phyloP scores from a whole-genome alignment of 2,888 invertebrate species.

The Cosmorhoe ocellata region DNA sequence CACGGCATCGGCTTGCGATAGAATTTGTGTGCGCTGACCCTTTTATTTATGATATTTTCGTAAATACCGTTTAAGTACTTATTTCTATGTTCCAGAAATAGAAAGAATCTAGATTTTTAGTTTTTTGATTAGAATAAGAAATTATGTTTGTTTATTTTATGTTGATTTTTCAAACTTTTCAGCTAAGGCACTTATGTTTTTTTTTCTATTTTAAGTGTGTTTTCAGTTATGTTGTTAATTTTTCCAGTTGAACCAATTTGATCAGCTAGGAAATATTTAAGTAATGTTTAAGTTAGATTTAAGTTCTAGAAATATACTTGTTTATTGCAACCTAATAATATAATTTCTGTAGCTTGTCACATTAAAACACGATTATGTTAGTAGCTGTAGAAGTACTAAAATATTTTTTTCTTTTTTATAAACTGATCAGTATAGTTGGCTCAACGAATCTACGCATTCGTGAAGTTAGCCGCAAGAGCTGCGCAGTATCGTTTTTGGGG shows the following conservation, averaged over 20 bases:
- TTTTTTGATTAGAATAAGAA: constrained; percentile 6
- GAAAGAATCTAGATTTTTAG: background rate
- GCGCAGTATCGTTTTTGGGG: too few species aligned
- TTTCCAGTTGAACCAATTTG: background rate
- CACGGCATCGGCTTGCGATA: constrained; percentile 47
- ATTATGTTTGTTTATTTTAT: background rate
- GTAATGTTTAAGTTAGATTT: background rate
- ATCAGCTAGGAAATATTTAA: background rate
- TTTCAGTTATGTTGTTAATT: background rate
- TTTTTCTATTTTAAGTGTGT: background rate
- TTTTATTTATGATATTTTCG: constrained; percentile 42
- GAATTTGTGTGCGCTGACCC: constrained; percentile 47
- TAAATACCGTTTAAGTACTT: too few species aligned
- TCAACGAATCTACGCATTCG: too few species aligned
- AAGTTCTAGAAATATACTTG: constrained; percentile 1
- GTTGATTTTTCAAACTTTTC: constrained; percentile 1
- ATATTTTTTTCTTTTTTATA: too few species aligned
- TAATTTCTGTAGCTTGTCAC: background rate
- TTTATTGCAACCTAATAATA: background rate
- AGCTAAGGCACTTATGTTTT: background rate
- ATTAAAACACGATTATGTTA: too few species aligned
- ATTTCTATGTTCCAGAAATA: background rate
- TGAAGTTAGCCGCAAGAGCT: too few species aligned
- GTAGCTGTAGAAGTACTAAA: too few species aligned
- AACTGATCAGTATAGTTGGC: too few species aligned